Conservation (phyloP, 1,140 invertebrate genomes). For the Ceratina australensis region DNA sequence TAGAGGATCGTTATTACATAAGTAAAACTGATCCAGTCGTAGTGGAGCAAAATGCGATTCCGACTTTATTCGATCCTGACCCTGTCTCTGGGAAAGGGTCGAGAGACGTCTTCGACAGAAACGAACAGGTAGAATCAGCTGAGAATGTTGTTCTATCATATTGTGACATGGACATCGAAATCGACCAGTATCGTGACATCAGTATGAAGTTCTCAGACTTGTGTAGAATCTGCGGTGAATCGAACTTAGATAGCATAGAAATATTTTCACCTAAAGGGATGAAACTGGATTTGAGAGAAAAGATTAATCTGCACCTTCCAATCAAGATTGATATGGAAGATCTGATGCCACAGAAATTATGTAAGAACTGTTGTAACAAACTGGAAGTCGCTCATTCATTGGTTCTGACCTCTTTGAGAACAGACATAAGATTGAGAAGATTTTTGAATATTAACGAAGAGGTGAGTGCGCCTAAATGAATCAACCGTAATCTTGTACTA, state of each 20-base stretch:
- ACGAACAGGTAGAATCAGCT: constrained; percentile 18
- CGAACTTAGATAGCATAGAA: constrained; percentile 56
- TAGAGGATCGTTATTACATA: constrained; percentile 63
- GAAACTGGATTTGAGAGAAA: constrained; percentile 63
- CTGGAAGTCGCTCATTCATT: constrained; percentile 67
- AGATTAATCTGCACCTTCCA: constrained; percentile 67
- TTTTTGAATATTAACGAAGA: constrained; percentile 64
- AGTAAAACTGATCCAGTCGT: constrained; percentile 57
- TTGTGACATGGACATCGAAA: constrained; percentile 44
- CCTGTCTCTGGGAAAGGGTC: neutral
- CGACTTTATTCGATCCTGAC: constrained; percentile 52
- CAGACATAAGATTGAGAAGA: constrained; percentile 67
- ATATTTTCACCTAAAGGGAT: constrained; percentile 60
- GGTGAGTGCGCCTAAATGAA: constrained; percentile 49
- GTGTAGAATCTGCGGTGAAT: constrained; percentile 63
- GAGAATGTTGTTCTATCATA: constrained; percentile 34
- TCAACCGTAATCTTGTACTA: neutral
- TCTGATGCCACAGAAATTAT: constrained; percentile 66
- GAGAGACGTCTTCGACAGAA: constrained; percentile 28
- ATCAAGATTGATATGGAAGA: constrained; percentile 60
- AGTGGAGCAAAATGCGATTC: constrained; percentile 57
- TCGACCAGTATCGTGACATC: constrained; percentile 44
- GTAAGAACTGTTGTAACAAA: constrained; percentile 66
- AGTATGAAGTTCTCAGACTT: constrained; percentile 48
- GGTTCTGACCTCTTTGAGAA: constrained; percentile 61